Base-by-base conservation (phyloP, 2,113 vertebrate genomes). In the Bombycilla garrulus region DNA sequence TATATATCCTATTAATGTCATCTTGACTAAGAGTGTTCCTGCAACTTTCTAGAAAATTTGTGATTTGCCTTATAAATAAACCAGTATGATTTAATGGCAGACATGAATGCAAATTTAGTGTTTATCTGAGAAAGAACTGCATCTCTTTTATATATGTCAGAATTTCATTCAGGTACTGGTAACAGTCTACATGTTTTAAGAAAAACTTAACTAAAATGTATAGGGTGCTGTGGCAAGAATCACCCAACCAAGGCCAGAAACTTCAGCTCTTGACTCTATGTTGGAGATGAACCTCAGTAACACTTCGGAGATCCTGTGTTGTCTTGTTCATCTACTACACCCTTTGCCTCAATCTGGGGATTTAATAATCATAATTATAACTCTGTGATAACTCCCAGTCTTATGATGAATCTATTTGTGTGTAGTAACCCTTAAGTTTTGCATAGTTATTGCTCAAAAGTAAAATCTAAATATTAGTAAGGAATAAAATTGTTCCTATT, bases 331-430 rank as follows among this genome's bases (percentile, higher is more conserved):
- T 62, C 61, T 90, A 0, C 62, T 64, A 70, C 54, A 90, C 58
- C 82, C 64, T 95, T 94, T 80, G 38, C 78, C 94, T 70, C 40
- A 15, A 61, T 67, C 40, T 53, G 40, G 65, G 44, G 36, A 72
- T 86, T 88, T 82, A 88, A 82, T 86, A 69, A 88, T 83, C 45
- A 38, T 83, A 90, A 94, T 95, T 94, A 93, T 23, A 70, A 54
- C 54, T 50, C 64, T 5, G 7, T 88, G 95, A 92, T 93, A 93
- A 90, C 58, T 90, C 67, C 26, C 24, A 73, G 73, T 77, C 82
- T 90, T 81, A 69, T 44, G 86, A 94, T 81, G 62, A 90, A 90
- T 62, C 48, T 77, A 31, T 90, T 76, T 85, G 50, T 80, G 38
- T 90, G 44, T 40, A 72, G 54, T 76, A 90, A 65, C 58, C 47